These are phyloP conservation scores for Spondyliosoma cantharus DNA, from an alignment of 2,797 vertebrate genomes.

Conservation along the genomic window DNA sequence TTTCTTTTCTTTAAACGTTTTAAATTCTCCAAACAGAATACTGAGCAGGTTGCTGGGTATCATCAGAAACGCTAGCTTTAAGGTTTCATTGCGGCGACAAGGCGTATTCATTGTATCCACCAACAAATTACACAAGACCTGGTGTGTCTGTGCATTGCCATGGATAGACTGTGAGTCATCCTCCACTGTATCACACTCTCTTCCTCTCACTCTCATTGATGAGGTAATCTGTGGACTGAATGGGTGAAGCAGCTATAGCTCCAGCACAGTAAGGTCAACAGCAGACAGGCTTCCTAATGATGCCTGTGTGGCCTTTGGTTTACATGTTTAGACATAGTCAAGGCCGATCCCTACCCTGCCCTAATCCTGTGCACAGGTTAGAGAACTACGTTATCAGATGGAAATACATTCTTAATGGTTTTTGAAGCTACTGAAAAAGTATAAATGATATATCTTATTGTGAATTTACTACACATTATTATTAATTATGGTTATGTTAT, in stretches of 20 bases:
- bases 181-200: slow-evolving; percentile 58
- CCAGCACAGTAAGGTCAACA: slow-evolving; percentile 44
- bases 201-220: slow-evolving; percentile 73
- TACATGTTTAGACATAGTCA: slow-evolving; percentile 3
- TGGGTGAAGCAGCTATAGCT: slow-evolving; percentile 58
- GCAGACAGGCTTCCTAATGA: slow-evolving; percentile 29
- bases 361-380: background rate
- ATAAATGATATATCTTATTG: background rate
- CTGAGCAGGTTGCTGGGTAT: background rate
- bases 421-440: background rate
- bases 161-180: slow-evolving; percentile 79
- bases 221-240: slow-evolving; percentile 74
- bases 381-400: background rate
- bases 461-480: background rate
- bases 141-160: slow-evolving; percentile 47
- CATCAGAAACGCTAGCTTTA: slow-evolving; percentile 13
- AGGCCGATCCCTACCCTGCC: slow-evolving; percentile 20
- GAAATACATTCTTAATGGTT: background rate
- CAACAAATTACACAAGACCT: slow-evolving; percentile 39
- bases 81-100: slow-evolving; percentile 25
- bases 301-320: slow-evolving; percentile 20
- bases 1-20: background rate
- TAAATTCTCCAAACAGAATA: background rate
- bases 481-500: background rate
- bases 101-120: slow-evolving; percentile 57